Base-by-base conservation (phyloP, 92 coral and sea anemone species). In the Palythoa grandis region DNA sequence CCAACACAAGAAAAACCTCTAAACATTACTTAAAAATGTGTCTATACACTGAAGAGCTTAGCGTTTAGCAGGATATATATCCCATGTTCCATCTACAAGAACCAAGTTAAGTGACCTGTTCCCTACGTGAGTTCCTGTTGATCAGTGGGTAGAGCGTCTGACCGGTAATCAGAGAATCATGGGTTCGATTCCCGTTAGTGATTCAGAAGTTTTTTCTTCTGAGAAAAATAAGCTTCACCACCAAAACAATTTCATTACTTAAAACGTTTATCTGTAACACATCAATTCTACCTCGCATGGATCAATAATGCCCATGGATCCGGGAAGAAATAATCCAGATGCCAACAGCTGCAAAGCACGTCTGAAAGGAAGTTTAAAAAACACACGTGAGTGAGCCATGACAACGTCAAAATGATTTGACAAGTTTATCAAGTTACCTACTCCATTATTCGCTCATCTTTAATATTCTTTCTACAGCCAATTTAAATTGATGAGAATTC, bases 261-360 rank as follows among this genome's bases (percentile, higher is more conserved):
- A 12, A 52, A 48, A 78, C 19, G 5, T 58, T 16, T 15, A 60
- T 15, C 10, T 1, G 4, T 7, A 24, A 60, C 10, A 53, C 14
- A 72, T 4, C 2, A 47, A 52, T 68, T 15, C 65, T 82, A 96
- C 99, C 99, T 96, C 99, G 79, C 99, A 96, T 35, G 99, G 99
- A 74, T 96, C 99, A 82, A 96, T 91, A 2, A 96, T 96, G 47
- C 99, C 99, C 38, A 95, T 79, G 56, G 99, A 96, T 13, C 99
- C 99, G 22, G 99, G 99, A 29, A 95, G 88, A 78, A 96, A 96
- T 53, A 96, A 78, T 22, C 99, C 99, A 23, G 99, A 82, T 5
- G 99, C 92, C 73, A 96, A 82, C n/a, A 95, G 89, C 90, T 95
- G 98, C 80, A 96, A 87, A 0, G 98, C 99, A 76, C 99, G 98